Evolutionary conservation across 2,797 vertebrate species (phyloP).

Genomic region (Pangasius larnaudii): DNA sequence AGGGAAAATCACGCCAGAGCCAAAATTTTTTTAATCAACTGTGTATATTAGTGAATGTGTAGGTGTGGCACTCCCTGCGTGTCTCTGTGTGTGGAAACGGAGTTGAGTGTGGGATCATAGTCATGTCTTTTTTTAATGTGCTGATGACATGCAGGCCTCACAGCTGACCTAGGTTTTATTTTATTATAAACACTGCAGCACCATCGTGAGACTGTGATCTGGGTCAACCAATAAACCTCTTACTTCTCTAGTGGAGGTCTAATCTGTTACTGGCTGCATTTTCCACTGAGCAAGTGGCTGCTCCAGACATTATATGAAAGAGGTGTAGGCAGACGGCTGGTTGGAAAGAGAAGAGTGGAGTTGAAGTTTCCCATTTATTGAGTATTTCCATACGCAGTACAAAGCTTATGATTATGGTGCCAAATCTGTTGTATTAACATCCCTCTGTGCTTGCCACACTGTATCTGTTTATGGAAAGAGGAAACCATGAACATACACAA

Average conservation of each 20-base stretch:
- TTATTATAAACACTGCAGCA: constrained; percentile 65
- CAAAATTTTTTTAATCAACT: constrained; percentile 26
- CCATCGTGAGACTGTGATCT: constrained; percentile 57
- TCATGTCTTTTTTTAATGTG: constrained; percentile 43
- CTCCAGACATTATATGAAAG: constrained; percentile 43
- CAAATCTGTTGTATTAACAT: constrained; percentile 29
- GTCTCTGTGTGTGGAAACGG: constrained; percentile 68
- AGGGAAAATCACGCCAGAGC: constrained; percentile 36
- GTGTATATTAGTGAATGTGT: constrained; percentile 28
- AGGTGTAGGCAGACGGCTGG: neutral
- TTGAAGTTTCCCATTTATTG: constrained; percentile 18
- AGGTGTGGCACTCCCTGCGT: constrained; percentile 50
- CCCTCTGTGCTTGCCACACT: constrained; percentile 13
- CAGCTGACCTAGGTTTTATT: constrained; percentile 65
- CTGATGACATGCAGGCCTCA: constrained; percentile 46
- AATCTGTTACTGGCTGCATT: constrained; percentile 64
- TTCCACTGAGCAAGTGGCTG: constrained; percentile 56
- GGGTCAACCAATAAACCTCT: constrained; percentile 67
- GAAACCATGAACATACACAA: constrained; percentile 24
- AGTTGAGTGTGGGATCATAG: neutral
- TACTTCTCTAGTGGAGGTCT: constrained; percentile 66
- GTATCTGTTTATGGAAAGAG: constrained; percentile 25
- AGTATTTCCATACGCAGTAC: constrained; percentile 23
- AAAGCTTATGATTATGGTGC: constrained; percentile 31
- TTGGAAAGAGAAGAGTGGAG: constrained; percentile 23